Evolutionary conservation across 2,113 vertebrate species (phyloP), one percentile per base, ranked within the genome.

Genomic region (Esox niger): DNA sequence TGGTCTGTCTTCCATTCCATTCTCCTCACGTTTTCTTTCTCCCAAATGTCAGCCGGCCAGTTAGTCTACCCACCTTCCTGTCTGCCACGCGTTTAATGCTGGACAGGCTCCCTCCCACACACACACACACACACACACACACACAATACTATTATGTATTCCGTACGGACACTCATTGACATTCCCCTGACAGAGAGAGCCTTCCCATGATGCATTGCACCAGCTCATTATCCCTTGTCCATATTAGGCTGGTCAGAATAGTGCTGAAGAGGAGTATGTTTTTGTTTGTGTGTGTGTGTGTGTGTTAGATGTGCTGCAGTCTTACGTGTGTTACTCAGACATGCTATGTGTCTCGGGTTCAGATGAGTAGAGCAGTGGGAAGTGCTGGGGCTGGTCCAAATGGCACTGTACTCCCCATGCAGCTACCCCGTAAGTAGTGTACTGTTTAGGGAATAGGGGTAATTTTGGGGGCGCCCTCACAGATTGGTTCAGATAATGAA

Each of bases 31-130:
- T 83, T 75, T 68, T 73, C 68, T 76, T 81, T 11, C 15, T 27
- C 82, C 81, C 82, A 88, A 89, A 89, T 90, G 89, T 88, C 88
- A 88, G 83, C 67, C 67, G 52, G 82, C 69, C 86, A 68, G 84
- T 89, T 88, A 84, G 82, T 1, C 73, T 75, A 82, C 75, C 80
- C 82, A 74, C 75, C 61, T 30, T 69, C 71, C 38, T 2, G 17
- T 43, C 38, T 43, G 38, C 5, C 17, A 10, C 15, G 15, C 38
- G 3, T 15, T 43, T 43, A 15, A 43, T 43, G 3, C 13, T 4
- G 15, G 38, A 43, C 38, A 43, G 38, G 15, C 13, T 43, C 38
- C 17, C 38, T 17, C 13, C 4, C 13, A 1, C 11, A 15, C 35
- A 21, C 47, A 21, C 47, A 9, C 47, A 21, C 47, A 21, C 47